These are phyloP conservation scores for Augochlora pura DNA, from an alignment of 1,140 invertebrate genomes.

Conservation along the genomic window DNA sequence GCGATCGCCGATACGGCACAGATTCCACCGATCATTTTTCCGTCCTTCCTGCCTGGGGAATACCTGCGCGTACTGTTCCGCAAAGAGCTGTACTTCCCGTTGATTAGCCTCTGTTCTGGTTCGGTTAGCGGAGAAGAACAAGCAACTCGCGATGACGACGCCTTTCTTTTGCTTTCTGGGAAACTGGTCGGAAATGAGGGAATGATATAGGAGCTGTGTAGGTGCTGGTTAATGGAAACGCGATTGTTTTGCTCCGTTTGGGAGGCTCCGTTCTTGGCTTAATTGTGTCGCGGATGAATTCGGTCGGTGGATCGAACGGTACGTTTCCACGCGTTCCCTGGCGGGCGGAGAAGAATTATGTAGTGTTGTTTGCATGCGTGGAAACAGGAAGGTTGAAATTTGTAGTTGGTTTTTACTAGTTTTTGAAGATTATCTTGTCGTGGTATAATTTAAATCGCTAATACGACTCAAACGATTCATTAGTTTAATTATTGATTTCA, in stretches of 20 bases:
- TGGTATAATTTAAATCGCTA: no score
- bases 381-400: no score
- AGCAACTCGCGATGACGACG: no score
- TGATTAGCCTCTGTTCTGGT: not conserved
- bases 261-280: not conserved
- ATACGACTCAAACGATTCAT: no score
- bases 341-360: no score
- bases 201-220: not conserved
- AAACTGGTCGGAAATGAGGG: not conserved
- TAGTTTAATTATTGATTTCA: no score
- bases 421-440: no score
- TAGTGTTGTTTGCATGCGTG: no score
- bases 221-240: not conserved
- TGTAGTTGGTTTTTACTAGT: no score
- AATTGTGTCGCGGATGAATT: no score
- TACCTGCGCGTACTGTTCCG: slow-evolving; percentile 6
- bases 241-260: not conserved
- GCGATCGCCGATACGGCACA: slow-evolving; percentile 27
- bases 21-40: slow-evolving; percentile 33
- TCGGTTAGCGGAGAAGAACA: not conserved
- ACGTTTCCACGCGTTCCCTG: no score
- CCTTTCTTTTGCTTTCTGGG: not conserved
- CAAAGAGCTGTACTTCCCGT: not conserved
- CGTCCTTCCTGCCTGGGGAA: not conserved
- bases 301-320: no score